These are phyloP conservation scores for Drymonia ruficornis DNA, from an alignment of 2,888 invertebrate species.

Conservation along the genomic window DNA sequence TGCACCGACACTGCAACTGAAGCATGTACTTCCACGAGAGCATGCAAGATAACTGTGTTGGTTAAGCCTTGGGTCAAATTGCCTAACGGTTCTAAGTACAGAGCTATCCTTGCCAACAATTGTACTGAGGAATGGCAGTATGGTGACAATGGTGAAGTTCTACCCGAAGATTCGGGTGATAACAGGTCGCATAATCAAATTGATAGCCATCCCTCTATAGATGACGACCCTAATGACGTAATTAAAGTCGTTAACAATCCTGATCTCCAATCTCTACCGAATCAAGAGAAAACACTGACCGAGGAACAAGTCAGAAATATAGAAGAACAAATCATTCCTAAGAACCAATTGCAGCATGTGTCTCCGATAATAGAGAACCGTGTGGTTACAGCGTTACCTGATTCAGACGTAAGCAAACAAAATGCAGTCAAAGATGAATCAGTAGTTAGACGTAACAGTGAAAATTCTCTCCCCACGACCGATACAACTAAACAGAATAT, in stretches of 20 bases:
- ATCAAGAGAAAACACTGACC: conserved; percentile 54
- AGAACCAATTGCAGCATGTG: conserved; percentile 30
- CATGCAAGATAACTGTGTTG: conserved; percentile 86
- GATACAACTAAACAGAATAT: conserved; percentile 16
- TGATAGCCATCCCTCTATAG: conserved; percentile 34
- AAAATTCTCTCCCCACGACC: conserved; percentile 31
- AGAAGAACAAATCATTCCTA: conserved; percentile 73
- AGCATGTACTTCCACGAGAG: conserved; percentile 57
- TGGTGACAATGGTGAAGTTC: conserved; percentile 65
- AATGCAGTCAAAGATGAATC: conserved; percentile 41
- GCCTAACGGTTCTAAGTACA: conserved; percentile 83
- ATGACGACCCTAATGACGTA: conserved; percentile 60
- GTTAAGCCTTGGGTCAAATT: conserved; percentile 87
- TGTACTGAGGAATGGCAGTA: conserved; percentile 86
- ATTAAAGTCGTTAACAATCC: conserved; percentile 59
- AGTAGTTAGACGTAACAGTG: conserved; percentile 31
- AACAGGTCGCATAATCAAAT: conserved; percentile 46
- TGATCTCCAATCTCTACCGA: conserved; percentile 56
- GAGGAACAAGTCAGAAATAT: conserved; percentile 63
- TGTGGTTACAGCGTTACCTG: conserved; percentile 17
- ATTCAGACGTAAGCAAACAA: conserved; percentile 35
- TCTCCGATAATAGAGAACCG: conserved; percentile 13
- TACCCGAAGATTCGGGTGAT: conserved; percentile 35
- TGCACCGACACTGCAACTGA: conserved; percentile 62
- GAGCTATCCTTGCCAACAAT: conserved; percentile 87